Base-by-base conservation (phyloP, 2,888 invertebrate genomes). In the Pollenia labialis region DNA sequence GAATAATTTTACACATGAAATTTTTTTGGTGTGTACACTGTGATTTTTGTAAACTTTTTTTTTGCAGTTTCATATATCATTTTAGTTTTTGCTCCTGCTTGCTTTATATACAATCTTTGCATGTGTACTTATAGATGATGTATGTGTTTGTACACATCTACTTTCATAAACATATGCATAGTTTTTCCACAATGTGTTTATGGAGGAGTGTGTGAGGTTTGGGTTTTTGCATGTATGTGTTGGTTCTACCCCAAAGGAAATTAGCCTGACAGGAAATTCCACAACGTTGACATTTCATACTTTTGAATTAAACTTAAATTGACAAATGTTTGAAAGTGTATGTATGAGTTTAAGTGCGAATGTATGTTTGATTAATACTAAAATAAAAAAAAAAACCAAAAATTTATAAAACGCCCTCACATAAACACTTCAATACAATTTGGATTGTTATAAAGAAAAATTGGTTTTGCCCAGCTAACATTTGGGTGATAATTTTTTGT, bases 221-320 rank as follows among this genome's bases (percentile, higher is more conserved):
- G 46, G 23, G 23, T n/a, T 44, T 32, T 64, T 69, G 62, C 6
- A 6, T 32, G 32, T 42, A 44, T 32, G 56, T 69, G 62, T 75
- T 56, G 79, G 56, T 58, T 62, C 42, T 74, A 83, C 32, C 91
- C 91, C 91, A 89, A 91, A 91, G 91, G 91, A 90, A 91, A 91
- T 91, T 91, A 91, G 91, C 90, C 90, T 91, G 90, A 91, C 91
- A 91, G 90, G 90, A 91, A 90, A 91, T 90, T 90, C 90, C 91
- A 90, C 90, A 91, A 90, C 89, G 87, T 81, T 84, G 87, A 84
- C 84, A 87, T 87, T 81, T 87, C 77, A 77, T 84, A 81, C 76
- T 81, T 87, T 87, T 68, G 77, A 77, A 75, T 82, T 74, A 79
- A 82, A 74, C 79, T 85, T 79, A 74, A 85, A 79, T 69, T 82